Evolutionary conservation across 2,113 vertebrate genomes (phyloP).

Genomic region (Peromyscus leucopus): DNA sequence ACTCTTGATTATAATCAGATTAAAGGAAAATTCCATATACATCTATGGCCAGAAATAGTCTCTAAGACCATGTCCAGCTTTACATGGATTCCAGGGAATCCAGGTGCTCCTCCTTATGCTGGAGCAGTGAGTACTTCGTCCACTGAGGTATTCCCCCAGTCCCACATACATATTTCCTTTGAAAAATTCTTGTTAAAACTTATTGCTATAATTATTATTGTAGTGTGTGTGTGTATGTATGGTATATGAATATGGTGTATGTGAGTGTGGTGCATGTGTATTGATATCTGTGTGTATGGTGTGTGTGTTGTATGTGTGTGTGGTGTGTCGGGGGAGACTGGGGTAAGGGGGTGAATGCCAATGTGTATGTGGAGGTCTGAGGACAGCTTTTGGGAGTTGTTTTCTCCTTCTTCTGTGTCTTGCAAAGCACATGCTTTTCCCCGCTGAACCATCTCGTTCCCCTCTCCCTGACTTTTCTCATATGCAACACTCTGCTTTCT

Average conservation of each 20-base stretch:
- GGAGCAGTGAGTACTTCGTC: too few relatives aligned
- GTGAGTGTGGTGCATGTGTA: background rate
- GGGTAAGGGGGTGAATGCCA: rapidly evolving
- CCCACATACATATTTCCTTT: background rate
- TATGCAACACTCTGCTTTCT: background rate
- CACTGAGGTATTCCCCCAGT: too few relatives aligned
- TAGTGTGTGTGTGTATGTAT: background rate
- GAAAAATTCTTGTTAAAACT: background rate
- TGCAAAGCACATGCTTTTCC: background rate
- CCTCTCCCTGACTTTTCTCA: background rate
- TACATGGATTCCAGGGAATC: background rate
- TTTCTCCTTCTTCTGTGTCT: background rate
- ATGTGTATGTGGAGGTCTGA: background rate
- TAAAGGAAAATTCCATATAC: background rate
- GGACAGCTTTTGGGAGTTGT: background rate
- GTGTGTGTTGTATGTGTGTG: background rate
- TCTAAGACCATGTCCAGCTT: background rate
- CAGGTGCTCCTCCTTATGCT: background rate
- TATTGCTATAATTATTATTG: background rate
- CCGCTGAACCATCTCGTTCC: background rate
- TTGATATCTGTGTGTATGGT: background rate
- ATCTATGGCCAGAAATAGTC: background rate
- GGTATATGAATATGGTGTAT: background rate
- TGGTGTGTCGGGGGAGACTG: background rate
- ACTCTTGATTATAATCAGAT: background rate